phyloP scores from a whole-genome alignment of 2,888 invertebrate species.

The Heliconius hortense region DNA sequence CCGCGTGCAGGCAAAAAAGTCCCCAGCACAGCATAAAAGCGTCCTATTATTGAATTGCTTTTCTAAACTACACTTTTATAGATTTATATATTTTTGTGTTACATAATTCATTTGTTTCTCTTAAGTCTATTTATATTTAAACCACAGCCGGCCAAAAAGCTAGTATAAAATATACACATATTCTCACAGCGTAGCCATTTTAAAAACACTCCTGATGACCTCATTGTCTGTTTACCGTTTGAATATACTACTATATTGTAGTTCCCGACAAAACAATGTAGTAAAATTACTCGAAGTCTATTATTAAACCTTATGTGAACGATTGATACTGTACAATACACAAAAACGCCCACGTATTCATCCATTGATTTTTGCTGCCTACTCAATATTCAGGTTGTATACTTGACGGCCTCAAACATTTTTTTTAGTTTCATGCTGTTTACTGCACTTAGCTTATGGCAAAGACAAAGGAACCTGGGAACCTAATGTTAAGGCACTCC shows the following conservation, averaged over 20 bases:
- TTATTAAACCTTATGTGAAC: slow-evolving; percentile 35
- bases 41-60: not conserved
- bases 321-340: slow-evolving; percentile 27
- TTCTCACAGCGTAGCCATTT: not conserved
- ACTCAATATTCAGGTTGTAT: slow-evolving; percentile 17
- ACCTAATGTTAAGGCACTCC: too few species aligned
- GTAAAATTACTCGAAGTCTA: slow-evolving; percentile 21
- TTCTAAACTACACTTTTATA: not conserved
- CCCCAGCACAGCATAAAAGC: not conserved
- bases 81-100: not conserved
- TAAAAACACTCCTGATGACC: not conserved
- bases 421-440: too few species aligned
- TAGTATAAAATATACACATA: not conserved
- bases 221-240: slow-evolving; percentile 18
- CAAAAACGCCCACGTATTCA: slow-evolving; percentile 29
- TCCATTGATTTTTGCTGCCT: slow-evolving; percentile 31
- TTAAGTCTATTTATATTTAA: too few species aligned
- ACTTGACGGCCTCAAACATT: not conserved
- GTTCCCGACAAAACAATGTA: slow-evolving; percentile 20
- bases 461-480: too few species aligned
- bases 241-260: slow-evolving; percentile 8
- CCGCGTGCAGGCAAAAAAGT: not conserved
- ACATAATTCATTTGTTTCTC: too few species aligned
- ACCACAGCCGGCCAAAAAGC: not conserved
- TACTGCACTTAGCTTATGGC: too few species aligned